These are phyloP conservation scores for Ceratina australensis DNA, from an alignment of 1,140 invertebrate genomes.

Conservation along the genomic window DNA sequence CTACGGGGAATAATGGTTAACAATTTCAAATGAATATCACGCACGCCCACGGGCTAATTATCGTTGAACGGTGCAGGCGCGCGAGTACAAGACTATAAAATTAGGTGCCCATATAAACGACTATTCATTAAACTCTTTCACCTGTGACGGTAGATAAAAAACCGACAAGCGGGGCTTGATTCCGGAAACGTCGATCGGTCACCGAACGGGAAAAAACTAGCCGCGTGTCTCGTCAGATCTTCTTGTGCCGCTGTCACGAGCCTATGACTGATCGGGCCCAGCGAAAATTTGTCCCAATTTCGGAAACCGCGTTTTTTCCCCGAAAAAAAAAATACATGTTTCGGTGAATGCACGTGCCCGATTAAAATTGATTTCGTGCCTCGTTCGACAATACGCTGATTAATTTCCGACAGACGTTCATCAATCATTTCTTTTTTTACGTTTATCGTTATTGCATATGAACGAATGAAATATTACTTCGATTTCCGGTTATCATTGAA, in stretches of 20 bases:
- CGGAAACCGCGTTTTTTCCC: conserved; percentile 13
- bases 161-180: not conserved
- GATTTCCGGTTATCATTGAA: no score
- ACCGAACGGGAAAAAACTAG: conserved; percentile 2
- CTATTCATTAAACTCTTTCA: no score
- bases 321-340: not conserved
- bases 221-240: conserved; percentile 29
- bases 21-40: no score
- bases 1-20: no score
- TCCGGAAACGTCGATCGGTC: not conserved
- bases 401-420: conserved; percentile 17
- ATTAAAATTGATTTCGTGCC: conserved; percentile 28
- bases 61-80: no score
- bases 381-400: conserved; percentile 16
- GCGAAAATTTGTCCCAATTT: conserved; percentile 12
- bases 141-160: no score
- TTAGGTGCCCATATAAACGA: no score
- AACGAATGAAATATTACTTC: no score
- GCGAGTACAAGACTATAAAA: no score
- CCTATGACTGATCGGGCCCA: conserved; percentile 47
- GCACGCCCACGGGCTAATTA: no score
- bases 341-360: not conserved
- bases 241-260: conserved; percentile 54
- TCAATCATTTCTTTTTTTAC: conserved; percentile 8
- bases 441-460: no score